Conservation (phyloP, 2,888 invertebrate genomes). For the Pristionchus fissidentatus region DNA sequence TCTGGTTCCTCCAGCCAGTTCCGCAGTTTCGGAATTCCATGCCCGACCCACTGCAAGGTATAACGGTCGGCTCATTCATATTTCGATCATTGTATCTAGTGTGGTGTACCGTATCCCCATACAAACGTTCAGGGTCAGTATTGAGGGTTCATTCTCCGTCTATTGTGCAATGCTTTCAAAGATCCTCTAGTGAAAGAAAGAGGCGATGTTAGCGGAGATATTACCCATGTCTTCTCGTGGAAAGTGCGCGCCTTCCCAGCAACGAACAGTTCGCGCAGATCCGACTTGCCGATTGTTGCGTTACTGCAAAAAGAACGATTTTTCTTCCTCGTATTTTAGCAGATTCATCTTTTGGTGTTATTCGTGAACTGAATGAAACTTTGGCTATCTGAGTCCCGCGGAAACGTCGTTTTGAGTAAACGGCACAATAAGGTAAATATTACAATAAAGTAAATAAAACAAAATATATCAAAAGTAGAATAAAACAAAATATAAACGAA, state of each 20-base stretch:
- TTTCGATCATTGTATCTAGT: not conserved
- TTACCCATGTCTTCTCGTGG: conserved; percentile 48
- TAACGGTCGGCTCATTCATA: not conserved
- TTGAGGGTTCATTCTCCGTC: too few relatives aligned
- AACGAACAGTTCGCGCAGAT: conserved; percentile 51
- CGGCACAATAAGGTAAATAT: not conserved
- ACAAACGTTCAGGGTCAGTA: too few relatives aligned
- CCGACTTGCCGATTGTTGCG: conserved; percentile 51
- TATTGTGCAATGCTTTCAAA: not conserved
- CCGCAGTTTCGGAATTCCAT: conserved; percentile 6
- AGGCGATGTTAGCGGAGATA: not conserved
- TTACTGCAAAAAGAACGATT: not conserved
- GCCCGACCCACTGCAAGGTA: not conserved
- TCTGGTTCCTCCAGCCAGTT: conserved; percentile 20
- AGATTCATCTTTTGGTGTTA: too few relatives aligned
- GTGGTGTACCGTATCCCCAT: not conserved
- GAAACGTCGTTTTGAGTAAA: too few relatives aligned
- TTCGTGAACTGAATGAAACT: not conserved
- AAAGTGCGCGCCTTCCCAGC: conserved; percentile 52
- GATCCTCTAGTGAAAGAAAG: not conserved
- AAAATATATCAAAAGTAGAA: not conserved
- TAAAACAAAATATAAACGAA: not conserved
- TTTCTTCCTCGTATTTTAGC: not conserved
- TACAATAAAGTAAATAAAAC: not conserved
- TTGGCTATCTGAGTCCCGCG: too few relatives aligned